Evolutionary conservation across 1,140 invertebrate genomes (phyloP).

Genomic region (Drosophila bocki): DNA sequence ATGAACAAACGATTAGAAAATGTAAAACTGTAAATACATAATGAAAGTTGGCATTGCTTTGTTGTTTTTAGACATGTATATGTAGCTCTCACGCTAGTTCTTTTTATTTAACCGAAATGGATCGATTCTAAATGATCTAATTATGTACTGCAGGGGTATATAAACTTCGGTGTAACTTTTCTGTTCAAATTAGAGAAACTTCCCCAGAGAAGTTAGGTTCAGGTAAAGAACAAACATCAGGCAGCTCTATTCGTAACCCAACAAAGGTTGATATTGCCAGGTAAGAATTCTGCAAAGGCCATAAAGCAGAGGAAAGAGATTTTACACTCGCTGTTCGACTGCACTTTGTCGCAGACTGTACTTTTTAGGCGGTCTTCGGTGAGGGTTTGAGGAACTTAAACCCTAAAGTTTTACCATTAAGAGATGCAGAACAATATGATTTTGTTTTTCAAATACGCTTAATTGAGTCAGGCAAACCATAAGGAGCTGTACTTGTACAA

Average conservation of each 20-base stretch:
- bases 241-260: conserved; percentile 15
- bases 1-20: too few relatives aligned
- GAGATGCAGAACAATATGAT: too few relatives aligned
- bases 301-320: conserved; percentile 15
- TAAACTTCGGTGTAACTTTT: too few relatives aligned
- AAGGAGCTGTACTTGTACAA: neutral
- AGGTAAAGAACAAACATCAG: conserved; percentile 17
- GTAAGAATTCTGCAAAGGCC: conserved; percentile 30
- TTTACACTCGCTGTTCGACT: conserved; percentile 10
- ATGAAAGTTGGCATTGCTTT: too few relatives aligned
- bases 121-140: too few relatives aligned
- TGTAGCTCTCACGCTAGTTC: too few relatives aligned
- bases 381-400: neutral
- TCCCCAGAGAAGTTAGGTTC: neutral
- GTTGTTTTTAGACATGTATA: too few relatives aligned
- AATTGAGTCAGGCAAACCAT: neutral
- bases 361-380: neutral
- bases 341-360: conserved; percentile 10
- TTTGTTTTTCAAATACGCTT: too few relatives aligned
- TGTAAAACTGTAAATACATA: too few relatives aligned
- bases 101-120: too few relatives aligned
- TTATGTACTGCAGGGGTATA: too few relatives aligned
- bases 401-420: neutral
- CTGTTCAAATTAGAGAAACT: too few relatives aligned
- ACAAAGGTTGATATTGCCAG: conserved; percentile 35